Evolutionary conservation across 2,888 invertebrate genomes (phyloP).

Genomic region (Coelogynopora nodosa): DNA sequence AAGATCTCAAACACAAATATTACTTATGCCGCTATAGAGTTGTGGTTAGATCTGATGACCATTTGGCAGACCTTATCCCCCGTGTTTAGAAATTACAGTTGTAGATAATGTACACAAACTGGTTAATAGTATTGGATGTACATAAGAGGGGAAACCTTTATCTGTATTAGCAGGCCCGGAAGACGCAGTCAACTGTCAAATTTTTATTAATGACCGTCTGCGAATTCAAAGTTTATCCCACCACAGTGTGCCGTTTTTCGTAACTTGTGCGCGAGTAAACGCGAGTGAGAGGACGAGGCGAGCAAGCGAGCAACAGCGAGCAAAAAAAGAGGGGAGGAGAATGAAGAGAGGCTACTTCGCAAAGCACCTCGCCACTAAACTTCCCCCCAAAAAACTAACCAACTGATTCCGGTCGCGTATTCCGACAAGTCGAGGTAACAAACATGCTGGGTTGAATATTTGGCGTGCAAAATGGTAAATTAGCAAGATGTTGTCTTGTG

Average conservation of each 20-base stretch:
- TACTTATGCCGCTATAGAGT: too few species aligned
- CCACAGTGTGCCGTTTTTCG: neutral
- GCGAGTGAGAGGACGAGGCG: neutral
- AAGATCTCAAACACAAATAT: too few species aligned
- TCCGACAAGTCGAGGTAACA: neutral
- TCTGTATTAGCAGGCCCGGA: neutral
- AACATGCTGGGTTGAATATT: neutral
- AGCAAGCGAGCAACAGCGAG: neutral
- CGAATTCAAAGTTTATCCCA: neutral
- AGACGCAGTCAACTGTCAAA: conserved; percentile 15
- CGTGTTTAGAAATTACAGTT: too few species aligned
- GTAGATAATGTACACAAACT: too few species aligned
- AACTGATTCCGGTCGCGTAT: neutral
- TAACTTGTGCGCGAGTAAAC: neutral
- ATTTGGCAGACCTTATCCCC: too few species aligned
- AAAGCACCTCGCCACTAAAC: too few species aligned
- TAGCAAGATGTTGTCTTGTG: conserved; percentile 1
- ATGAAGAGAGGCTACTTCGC: neutral
- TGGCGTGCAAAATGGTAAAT: neutral
- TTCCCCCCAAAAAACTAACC: neutral
- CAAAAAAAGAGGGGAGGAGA: neutral
- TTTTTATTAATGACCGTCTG: conserved; percentile 31
- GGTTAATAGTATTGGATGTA: neutral
- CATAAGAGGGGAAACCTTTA: neutral
- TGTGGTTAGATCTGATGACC: too few species aligned